Percentiles rank a stretch among this genome's conserved stretches.
phyloP scores from a whole-genome alignment of 2,797 vertebrate genomes.

The Fistularia commersonii region DNA sequence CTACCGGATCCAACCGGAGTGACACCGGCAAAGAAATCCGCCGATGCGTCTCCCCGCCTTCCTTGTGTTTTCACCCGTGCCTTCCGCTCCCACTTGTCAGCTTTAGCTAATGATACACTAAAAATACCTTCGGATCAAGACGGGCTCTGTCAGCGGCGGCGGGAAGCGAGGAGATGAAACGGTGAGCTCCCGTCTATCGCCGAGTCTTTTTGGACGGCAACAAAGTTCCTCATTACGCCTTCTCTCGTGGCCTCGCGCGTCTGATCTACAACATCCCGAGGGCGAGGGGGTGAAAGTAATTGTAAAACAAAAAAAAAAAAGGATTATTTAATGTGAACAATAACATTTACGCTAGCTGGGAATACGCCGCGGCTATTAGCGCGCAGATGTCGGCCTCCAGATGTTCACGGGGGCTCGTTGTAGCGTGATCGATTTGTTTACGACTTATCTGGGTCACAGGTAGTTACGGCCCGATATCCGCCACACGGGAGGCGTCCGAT shows the following conservation, averaged over 20 bases:
- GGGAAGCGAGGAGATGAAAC: conserved; percentile 31
- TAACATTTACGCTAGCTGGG: too few relatives aligned
- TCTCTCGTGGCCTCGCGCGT: too few relatives aligned
- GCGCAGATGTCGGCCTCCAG: conserved; percentile 47
- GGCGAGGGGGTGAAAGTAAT: too few relatives aligned
- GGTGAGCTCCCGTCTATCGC: conserved; percentile 18
- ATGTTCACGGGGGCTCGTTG: conserved; percentile 31
- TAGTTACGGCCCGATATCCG: conserved; percentile 31
- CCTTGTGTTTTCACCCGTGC: conserved; percentile 2
- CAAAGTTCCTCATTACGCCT: not conserved
- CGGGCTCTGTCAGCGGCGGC: conserved; percentile 25
- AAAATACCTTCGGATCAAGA: conserved; percentile 49
- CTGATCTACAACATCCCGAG: too few relatives aligned
- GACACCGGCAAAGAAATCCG: conserved; percentile 58
- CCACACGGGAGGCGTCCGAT: conserved; percentile 37
- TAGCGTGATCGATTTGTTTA: conserved; percentile 50
- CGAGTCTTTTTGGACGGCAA: conserved; percentile 11
- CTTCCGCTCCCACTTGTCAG: conserved; percentile 17
- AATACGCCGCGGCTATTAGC: not conserved
- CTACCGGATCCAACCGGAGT: too few relatives aligned
- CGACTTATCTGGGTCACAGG: conserved; percentile 35
- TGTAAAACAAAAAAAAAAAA: conserved; percentile 33
- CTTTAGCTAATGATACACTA: conserved; percentile 41
- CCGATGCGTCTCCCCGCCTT: conserved; percentile 28
- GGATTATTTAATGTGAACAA: conserved; percentile 3